Evolutionary conservation across 2,113 vertebrate genomes (phyloP), one percentile per base, ranked within the genome.

Genomic region (Pica pica): DNA sequence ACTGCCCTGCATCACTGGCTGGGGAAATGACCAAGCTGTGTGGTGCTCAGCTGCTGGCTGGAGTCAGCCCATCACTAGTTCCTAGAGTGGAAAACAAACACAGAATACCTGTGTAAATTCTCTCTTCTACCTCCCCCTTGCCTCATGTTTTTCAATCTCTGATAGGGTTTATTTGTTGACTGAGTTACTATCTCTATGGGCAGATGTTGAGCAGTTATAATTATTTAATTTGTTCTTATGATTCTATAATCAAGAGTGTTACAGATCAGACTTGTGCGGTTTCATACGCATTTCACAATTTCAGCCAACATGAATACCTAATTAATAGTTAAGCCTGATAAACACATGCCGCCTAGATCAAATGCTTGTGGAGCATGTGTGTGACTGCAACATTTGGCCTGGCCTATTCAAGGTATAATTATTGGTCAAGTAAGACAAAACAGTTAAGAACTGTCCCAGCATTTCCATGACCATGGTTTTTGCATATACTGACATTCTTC

Each of bases 241-340:
- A 16, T 81, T 60, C 16, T n/a, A 42, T 67, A 41, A 42, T 53
- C 46, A 86, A 24, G n/a, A 33, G 21, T 1, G 1, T 77, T 73
- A 12, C 2, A 63, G 63, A 30, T 80, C n/a, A 80, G 85, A 14
- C 8, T 52, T 28, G 1, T 65, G 52, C 53, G 63, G 42, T 74
- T 94, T 30, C 33, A 3, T 31, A 14, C 0, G 0, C 37, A 13
- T 88, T 80, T n/a, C 33, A 26, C 67, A 31, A 11, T 61, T 59
- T 79, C 70, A 87, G 55, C 24, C 39, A 39, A 10, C 24, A 0
- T 8, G 20, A 35, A 44, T 70, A 4, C 0, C 1, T 91, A 55
- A 64, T 75, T 88, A 79, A 26, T 70, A 60, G 39, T 42, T 78
- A 67, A 74, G 16, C 42, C 19, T 89, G 76, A 89, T 86, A 78